Percentiles rank a stretch among this genome's conserved stretches.
These are phyloP conservation scores for Blera fallax DNA, from an alignment of 2,888 invertebrate species.

Conservation along the genomic window DNA sequence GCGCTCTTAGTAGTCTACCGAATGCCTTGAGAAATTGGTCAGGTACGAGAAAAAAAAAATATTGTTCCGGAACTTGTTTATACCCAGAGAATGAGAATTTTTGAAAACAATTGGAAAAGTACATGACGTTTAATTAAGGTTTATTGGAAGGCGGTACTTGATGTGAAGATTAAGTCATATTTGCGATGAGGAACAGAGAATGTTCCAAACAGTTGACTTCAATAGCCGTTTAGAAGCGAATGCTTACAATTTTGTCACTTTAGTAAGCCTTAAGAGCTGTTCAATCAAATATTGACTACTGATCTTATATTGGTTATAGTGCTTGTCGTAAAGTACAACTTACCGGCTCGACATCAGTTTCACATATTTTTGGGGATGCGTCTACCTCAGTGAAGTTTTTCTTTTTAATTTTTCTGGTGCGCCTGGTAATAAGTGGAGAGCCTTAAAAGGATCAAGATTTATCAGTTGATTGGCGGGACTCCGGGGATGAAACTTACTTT, in stretches of 20 bases:
- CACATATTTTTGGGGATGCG: not conserved
- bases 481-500: not conserved
- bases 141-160: not conserved
- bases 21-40: not conserved
- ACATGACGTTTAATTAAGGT: not conserved
- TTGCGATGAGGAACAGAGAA: no score
- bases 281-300: no score
- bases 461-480: not conserved
- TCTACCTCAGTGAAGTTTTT: not conserved
- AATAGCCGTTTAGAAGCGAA: no score
- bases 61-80: not conserved
- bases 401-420: not conserved
- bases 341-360: not conserved
- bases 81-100: not conserved
- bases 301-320: no score
- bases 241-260: no score
- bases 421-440: slow-evolving; percentile 19
- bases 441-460: not conserved
- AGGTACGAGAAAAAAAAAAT: not conserved
- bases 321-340: no score
- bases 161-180: no score
- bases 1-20: not conserved
- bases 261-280: no score
- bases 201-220: no score
- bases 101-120: not conserved